Evolutionary conservation across 2,888 invertebrate species (phyloP).

Genomic region (Tubiluchus corallicola): DNA sequence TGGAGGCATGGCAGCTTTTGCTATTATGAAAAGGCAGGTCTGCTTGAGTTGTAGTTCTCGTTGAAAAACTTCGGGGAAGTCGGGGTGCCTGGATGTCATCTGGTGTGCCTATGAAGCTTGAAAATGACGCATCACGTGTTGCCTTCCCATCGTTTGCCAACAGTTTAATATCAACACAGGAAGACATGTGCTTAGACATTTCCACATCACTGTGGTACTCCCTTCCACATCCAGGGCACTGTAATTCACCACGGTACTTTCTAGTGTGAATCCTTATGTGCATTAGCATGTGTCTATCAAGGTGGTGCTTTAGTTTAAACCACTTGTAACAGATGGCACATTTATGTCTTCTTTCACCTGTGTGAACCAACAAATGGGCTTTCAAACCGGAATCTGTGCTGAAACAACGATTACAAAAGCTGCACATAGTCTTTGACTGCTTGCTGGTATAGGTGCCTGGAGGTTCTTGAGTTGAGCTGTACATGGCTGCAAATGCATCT

Average conservation of each 20-base stretch:
- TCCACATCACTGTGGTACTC: not conserved
- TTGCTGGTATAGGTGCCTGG: too few species aligned
- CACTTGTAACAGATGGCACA: not conserved
- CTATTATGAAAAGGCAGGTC: too few species aligned
- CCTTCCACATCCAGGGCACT: not conserved
- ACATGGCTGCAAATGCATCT: too few species aligned
- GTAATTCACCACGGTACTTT: not conserved
- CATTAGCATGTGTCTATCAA: not conserved
- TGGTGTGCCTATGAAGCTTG: not conserved
- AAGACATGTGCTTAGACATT: not conserved
- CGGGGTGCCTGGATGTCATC: not conserved
- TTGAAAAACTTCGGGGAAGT: not conserved
- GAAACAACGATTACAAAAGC: not conserved
- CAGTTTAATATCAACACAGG: not conserved
- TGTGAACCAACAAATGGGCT: not conserved
- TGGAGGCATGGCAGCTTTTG: not conserved
- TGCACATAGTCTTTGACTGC: not conserved
- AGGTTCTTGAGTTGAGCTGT: too few species aligned
- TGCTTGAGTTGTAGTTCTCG: not conserved
- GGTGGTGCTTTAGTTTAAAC: conserved; percentile 3
- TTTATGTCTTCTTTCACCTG: not conserved
- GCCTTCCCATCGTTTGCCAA: not conserved
- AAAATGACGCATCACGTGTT: not conserved
- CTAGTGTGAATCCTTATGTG: not conserved
- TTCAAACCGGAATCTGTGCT: not conserved